Evolutionary conservation across 1,140 invertebrate genomes (phyloP).

Genomic region (Augochlora pura): DNA sequence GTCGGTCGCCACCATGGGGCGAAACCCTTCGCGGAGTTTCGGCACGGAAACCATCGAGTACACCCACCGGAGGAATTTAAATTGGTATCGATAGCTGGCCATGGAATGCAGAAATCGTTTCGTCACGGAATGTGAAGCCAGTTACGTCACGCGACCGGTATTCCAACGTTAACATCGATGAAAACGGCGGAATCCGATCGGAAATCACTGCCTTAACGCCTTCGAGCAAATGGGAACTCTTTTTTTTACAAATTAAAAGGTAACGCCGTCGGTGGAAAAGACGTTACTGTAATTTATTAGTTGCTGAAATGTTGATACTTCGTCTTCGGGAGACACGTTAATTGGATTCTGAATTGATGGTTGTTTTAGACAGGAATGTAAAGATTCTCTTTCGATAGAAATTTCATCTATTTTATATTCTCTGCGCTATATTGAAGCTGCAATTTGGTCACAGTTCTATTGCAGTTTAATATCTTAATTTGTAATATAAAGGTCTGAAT

Average conservation of each 20-base stretch:
- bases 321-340: too few relatives aligned
- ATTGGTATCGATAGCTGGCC: slow-evolving; percentile 64
- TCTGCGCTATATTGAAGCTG: too few relatives aligned
- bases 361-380: too few relatives aligned
- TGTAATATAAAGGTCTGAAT: too few relatives aligned
- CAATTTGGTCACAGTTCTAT: too few relatives aligned
- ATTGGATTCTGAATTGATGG: too few relatives aligned
- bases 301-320: too few relatives aligned
- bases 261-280: not conserved
- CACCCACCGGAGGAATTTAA: slow-evolving; percentile 68
- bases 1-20: slow-evolving; percentile 20
- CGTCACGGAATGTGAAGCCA: slow-evolving; percentile 52
- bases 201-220: not conserved
- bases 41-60: slow-evolving; percentile 17
- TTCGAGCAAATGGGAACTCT: not conserved
- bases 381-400: too few relatives aligned
- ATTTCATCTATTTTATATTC: too few relatives aligned
- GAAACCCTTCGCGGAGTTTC: slow-evolving; percentile 44
- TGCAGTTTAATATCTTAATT: too few relatives aligned
- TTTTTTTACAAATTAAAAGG: too few relatives aligned
- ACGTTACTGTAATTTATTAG: not conserved
- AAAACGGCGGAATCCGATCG: not conserved
- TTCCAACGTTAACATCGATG: not conserved
- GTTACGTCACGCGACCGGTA: slow-evolving; percentile 27
- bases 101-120: slow-evolving; percentile 60